Percentiles rank a stretch among this genome's conserved stretches.
phyloP scores from a whole-genome alignment of 1,140 invertebrate species.

The Drosophila nigrodunni region DNA sequence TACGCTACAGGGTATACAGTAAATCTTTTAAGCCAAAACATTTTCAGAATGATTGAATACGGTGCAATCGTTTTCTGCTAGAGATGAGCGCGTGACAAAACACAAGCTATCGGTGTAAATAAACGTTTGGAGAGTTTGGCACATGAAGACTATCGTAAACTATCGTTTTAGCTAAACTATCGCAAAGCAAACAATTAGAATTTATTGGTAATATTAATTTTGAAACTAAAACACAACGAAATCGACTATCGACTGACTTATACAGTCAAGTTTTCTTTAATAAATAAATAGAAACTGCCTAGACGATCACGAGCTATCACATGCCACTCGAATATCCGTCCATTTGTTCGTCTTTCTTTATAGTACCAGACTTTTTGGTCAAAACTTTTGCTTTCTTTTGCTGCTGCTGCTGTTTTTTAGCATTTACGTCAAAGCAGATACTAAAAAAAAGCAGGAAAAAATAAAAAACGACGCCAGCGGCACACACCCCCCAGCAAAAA shows the following conservation, averaged over 20 bases:
- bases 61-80: neutral
- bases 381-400: constrained; percentile 33
- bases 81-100: neutral
- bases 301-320: constrained; percentile 1
- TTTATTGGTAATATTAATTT: too few relatives aligned
- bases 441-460: constrained; percentile 14
- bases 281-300: neutral
- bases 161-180: neutral
- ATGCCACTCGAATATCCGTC: neutral
- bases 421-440: constrained; percentile 36
- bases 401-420: constrained; percentile 2
- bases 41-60: neutral
- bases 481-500: constrained; percentile 36
- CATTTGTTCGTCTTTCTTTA: neutral
- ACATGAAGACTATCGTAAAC: neutral
- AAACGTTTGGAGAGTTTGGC: too few relatives aligned
- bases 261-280: too few relatives aligned
- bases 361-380: neutral
- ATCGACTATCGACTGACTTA: too few relatives aligned
- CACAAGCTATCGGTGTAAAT: neutral
- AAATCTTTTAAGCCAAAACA: neutral
- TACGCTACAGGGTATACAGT: neutral
- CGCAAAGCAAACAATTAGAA: too few relatives aligned
- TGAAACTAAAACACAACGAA: too few relatives aligned
- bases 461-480: constrained; percentile 15